Conservation (phyloP, 2,888 invertebrate species). For the Glaucopsyche alexis region DNA sequence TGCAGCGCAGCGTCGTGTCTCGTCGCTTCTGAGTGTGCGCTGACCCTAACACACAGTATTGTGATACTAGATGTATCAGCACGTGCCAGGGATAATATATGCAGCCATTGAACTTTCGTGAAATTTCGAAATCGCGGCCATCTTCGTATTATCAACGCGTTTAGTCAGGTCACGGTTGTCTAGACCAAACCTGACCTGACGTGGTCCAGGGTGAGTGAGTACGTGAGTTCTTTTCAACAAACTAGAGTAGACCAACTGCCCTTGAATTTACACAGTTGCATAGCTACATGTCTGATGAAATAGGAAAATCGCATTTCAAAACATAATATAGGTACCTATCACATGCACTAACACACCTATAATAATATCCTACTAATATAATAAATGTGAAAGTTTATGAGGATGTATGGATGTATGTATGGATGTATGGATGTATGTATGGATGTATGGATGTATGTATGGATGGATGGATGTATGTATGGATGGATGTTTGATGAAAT, state of each 20-base stretch:
- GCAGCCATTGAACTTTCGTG: constrained; percentile 19
- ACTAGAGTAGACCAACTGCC: neutral
- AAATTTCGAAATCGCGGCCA: constrained; percentile 4
- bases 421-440: too few species aligned
- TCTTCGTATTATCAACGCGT: neutral
- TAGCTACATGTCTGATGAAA: neutral
- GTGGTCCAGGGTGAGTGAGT: neutral
- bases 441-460: too few species aligned
- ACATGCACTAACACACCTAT: too few species aligned
- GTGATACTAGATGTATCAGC: neutral
- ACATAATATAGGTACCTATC: too few species aligned
- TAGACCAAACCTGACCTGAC: neutral
- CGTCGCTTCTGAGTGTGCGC: too few species aligned
- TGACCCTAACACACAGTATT: too few species aligned
- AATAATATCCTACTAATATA: too few species aligned
- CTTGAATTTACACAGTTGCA: neutral
- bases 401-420: too few species aligned
- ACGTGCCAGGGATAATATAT: neutral
- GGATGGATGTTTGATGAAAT: too few species aligned
- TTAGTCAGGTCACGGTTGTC: neutral
- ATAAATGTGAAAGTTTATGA: too few species aligned
- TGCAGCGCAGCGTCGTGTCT: too few species aligned
- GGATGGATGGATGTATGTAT: too few species aligned
- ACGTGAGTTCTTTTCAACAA: neutral
- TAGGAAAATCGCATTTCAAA: neutral